Evolutionary conservation across 2,113 vertebrate genomes (phyloP).

Genomic region (Brienomyrus brachyistius): DNA sequence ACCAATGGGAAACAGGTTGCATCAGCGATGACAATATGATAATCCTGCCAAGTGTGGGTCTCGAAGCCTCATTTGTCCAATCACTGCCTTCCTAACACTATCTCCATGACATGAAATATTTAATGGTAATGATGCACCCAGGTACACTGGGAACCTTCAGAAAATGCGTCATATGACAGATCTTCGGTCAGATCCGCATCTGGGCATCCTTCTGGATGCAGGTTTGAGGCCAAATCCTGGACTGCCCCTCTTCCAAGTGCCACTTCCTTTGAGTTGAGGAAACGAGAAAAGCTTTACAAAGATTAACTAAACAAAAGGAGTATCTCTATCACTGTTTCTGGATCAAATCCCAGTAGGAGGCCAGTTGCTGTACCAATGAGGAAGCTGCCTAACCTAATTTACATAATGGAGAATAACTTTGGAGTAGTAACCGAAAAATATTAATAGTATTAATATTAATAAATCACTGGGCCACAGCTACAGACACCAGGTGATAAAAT

Average conservation of each 20-base stretch:
- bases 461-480: background rate
- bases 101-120: background rate
- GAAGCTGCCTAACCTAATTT: background rate
- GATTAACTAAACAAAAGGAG: background rate
- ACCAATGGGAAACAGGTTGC: background rate
- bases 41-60: conserved; percentile 7
- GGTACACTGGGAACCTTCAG: background rate
- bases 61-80: background rate
- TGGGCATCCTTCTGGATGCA: background rate
- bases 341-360: background rate
- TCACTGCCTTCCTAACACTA: background rate
- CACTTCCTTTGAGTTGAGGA: background rate
- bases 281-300: background rate
- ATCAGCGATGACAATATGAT: conserved; percentile 4
- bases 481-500: conserved; percentile 37
- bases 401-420: background rate
- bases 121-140: background rate
- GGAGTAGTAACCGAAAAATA: background rate
- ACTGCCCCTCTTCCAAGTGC: background rate
- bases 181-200: background rate
- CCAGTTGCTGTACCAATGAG: background rate
- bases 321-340: background rate
- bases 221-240: background rate
- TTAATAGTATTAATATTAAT: background rate
- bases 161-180: background rate